phyloP scores from a whole-genome alignment of 2,113 vertebrate genomes.

The Uria aalge region DNA sequence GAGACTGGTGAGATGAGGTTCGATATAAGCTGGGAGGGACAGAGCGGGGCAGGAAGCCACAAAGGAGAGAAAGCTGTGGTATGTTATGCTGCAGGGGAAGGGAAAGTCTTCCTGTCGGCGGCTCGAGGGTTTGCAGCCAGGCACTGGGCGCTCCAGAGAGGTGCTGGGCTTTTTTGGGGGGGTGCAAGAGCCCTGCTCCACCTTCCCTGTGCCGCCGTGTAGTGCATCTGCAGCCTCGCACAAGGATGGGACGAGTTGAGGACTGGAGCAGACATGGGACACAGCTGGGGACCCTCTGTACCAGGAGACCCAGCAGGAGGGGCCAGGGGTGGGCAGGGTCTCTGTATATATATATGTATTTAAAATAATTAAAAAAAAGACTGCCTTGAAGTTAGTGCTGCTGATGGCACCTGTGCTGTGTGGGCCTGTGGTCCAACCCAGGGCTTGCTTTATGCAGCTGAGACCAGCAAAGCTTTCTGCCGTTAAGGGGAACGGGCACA shows the following conservation, averaged over 20 bases:
- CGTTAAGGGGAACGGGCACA: neutral
- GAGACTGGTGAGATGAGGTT: neutral
- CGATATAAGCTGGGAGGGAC: neutral
- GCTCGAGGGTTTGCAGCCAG: neutral
- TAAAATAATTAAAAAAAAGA: neutral
- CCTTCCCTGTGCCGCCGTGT: neutral
- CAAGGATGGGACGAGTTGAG: neutral
- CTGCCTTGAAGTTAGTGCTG: neutral
- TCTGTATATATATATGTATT: neutral
- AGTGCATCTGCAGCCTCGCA: neutral
- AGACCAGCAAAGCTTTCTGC: neutral
- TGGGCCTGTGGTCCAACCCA: neutral
- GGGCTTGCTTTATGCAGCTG: neutral
- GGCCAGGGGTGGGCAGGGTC: neutral
- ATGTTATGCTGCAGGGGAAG: neutral
- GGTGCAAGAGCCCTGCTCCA: neutral
- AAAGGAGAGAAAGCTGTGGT: neutral
- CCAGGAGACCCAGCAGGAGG: neutral
- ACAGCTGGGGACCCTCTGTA: neutral
- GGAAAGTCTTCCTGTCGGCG: neutral
- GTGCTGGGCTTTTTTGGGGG: neutral
- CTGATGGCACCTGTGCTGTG: accelerated
- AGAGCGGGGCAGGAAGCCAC: neutral
- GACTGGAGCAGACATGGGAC: neutral
- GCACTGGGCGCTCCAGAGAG: neutral